Conservation (phyloP, 2,113 vertebrate species). For the Daboia siamensis region DNA sequence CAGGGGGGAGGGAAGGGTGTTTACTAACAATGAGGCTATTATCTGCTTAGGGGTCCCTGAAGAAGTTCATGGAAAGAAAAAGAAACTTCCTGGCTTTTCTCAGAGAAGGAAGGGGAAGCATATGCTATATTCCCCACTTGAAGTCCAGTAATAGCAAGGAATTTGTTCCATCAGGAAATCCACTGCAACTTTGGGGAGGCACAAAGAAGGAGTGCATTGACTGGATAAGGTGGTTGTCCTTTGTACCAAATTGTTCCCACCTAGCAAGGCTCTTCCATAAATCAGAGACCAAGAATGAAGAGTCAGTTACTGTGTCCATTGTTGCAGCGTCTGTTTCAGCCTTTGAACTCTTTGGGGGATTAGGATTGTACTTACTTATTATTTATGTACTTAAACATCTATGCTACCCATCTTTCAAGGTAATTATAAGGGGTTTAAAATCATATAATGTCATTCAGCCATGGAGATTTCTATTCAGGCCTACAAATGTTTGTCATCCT, state of each 20-base stretch:
- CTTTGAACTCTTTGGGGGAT: not conserved
- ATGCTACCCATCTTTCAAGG: not conserved
- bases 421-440: not conserved
- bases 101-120: not conserved
- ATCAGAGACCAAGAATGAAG: not conserved
- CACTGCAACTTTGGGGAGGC: not conserved
- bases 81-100: not conserved
- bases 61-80: not conserved
- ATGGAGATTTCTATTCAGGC: not conserved
- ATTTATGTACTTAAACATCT: not conserved
- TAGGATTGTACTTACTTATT: not conserved
- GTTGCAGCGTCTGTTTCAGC: not conserved
- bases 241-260: not conserved
- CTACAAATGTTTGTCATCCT: not conserved
- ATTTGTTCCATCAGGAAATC: not conserved
- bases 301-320: not conserved
- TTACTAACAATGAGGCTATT: not conserved
- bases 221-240: not conserved
- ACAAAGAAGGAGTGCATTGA: not conserved
- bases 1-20: accelerated
- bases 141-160: not conserved
- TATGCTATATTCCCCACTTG: not conserved
- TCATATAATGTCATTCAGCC: not conserved
- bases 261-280: not conserved
- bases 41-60: not conserved